Percentiles rank a stretch among this genome's conserved stretches.
Conservation (phyloP, 1,140 invertebrate species). For the Heliconius eleuchia region DNA sequence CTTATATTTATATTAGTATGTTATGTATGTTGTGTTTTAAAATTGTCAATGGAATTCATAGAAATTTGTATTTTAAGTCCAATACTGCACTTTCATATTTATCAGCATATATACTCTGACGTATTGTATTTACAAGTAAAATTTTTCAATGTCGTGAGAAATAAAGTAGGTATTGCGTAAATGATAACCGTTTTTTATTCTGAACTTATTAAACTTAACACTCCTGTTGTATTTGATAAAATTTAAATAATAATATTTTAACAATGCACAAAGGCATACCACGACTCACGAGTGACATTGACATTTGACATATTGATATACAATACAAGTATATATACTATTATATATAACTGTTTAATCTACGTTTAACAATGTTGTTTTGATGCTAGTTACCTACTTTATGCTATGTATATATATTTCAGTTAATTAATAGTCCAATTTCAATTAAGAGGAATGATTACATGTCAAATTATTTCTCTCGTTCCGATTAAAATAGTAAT, state of each 20-base stretch:
- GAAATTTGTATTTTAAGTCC: not conserved
- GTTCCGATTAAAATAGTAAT: no score
- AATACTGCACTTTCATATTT: constrained; percentile 7
- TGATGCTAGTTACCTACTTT: no score
- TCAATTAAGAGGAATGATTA: no score
- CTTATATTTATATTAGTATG: not conserved
- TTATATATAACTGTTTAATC: not conserved
- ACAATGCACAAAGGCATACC: constrained; percentile 10
- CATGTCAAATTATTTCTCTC: no score
- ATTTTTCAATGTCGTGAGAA: not conserved
- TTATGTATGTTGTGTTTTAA: not conserved
- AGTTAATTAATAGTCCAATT: no score
- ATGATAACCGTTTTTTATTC: not conserved
- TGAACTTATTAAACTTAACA: not conserved
- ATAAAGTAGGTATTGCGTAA: not conserved
- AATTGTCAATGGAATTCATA: not conserved
- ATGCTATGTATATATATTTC: no score
- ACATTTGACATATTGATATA: constrained; percentile 5
- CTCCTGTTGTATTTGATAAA: not conserved
- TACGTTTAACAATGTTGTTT: no score
- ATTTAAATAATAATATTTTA: not conserved
- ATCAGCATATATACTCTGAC: not conserved
- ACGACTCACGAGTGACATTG: not conserved
- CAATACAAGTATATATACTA: not conserved
- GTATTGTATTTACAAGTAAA: not conserved